Conservation (phyloP, 2,888 invertebrate genomes). For the Drosophila leonis region DNA sequence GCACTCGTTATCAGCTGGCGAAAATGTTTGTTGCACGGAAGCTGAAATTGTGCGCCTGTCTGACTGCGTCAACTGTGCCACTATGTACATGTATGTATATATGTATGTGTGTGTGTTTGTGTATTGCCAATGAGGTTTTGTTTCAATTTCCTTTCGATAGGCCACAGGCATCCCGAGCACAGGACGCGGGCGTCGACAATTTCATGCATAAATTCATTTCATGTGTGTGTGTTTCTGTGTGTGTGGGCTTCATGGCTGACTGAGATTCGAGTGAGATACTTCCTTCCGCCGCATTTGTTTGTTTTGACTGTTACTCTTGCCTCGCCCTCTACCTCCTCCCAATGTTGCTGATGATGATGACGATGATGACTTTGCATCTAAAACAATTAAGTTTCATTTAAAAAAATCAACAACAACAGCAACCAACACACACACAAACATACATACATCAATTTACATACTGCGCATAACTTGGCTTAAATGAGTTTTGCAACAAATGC, state of each 20-base stretch:
- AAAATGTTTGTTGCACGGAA: conserved; percentile 69
- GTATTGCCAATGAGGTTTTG: conserved; percentile 81
- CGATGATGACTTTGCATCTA: conserved; percentile 80
- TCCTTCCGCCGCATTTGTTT: conserved; percentile 78
- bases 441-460: conserved; percentile 77
- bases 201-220: conserved; percentile 81
- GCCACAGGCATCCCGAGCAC: conserved; percentile 75
- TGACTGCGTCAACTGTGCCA: conserved; percentile 53
- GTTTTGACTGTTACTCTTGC: conserved; percentile 29
- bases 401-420: conserved; percentile 36
- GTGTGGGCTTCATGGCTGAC: conserved; percentile 63
- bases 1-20: conserved; percentile 65
- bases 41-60: conserved; percentile 70
- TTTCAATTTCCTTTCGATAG: conserved; percentile 83
- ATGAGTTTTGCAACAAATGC: conserved; percentile 81
- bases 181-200: conserved; percentile 82
- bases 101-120: conserved; percentile 37
- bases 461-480: conserved; percentile 81
- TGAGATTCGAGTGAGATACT: conserved; percentile 80
- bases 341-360: conserved; percentile 45
- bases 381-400: conserved; percentile 81
- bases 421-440: neutral
- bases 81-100: conserved; percentile 17
- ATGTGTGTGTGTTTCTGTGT: conserved; percentile 21
- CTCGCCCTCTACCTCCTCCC: neutral